phyloP scores from a whole-genome alignment of 2,113 vertebrate genomes.

The Dolichotis patagonum region DNA sequence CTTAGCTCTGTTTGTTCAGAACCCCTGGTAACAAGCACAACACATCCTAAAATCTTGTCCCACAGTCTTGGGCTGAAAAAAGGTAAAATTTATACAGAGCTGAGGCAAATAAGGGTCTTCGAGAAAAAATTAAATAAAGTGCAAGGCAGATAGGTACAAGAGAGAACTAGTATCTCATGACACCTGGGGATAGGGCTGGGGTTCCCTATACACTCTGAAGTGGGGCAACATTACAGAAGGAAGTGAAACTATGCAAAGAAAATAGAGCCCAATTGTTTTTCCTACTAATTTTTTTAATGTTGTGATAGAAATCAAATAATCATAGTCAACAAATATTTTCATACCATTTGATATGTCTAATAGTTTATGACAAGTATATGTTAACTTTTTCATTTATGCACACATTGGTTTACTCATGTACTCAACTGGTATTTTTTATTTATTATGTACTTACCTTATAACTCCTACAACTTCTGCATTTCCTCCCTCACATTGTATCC shows the following conservation, averaged over 20 bases:
- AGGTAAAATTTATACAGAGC: neutral
- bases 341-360: neutral
- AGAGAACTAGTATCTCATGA: neutral
- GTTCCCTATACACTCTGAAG: neutral
- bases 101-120: neutral
- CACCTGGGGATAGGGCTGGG: neutral
- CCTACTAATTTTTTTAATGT: neutral
- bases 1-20: neutral
- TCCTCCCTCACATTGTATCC: neutral
- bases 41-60: neutral
- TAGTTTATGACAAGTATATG: neutral
- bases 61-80: too few species aligned
- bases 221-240: neutral
- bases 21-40: neutral
- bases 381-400: neutral
- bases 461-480: neutral
- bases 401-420: neutral
- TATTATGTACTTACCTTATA: neutral
- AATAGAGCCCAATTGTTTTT: neutral
- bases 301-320: neutral
- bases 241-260: neutral
- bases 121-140: neutral
- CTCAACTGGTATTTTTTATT: neutral
- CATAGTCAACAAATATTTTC: neutral
- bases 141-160: neutral